phyloP scores from a whole-genome alignment of 1,140 invertebrate species.

The Thalassaphorura encarpata region DNA sequence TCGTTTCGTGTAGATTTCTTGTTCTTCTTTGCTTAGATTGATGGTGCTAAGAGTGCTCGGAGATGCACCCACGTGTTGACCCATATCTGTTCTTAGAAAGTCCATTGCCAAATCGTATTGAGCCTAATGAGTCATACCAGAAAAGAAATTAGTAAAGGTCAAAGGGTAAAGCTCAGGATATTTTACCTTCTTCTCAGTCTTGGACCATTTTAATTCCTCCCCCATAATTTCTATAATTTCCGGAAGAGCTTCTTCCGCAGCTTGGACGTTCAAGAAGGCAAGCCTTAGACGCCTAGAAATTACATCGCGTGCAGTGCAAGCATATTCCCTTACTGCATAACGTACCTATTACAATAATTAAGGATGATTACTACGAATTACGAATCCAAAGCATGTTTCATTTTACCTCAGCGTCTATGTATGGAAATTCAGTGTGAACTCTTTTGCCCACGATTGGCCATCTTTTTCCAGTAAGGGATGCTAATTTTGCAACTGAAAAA shows the following conservation, averaged over 20 bases:
- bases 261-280: slow-evolving; percentile 93
- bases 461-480: slow-evolving; percentile 81
- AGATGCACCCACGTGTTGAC: slow-evolving; percentile 80
- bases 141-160: not conserved
- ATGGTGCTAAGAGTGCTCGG: slow-evolving; percentile 78
- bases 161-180: slow-evolving; percentile 11
- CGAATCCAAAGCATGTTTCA: not conserved
- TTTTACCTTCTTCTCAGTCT: slow-evolving; percentile 58
- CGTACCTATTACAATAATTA: slow-evolving; percentile 46
- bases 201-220: slow-evolving; percentile 87
- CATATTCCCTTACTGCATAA: slow-evolving; percentile 93
- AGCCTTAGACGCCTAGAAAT: slow-evolving; percentile 84
- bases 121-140: slow-evolving; percentile 42
- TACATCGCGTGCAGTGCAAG: slow-evolving; percentile 91
- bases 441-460: slow-evolving; percentile 95
- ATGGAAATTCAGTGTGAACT: slow-evolving; percentile 95
- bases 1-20: slow-evolving; percentile 83
- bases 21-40: slow-evolving; percentile 79
- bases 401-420: slow-evolving; percentile 93
- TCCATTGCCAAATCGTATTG: slow-evolving; percentile 68
- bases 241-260: slow-evolving; percentile 89
- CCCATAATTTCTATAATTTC: slow-evolving; percentile 85
- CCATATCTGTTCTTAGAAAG: slow-evolving; percentile 93
- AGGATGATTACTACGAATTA: not conserved
- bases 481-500: slow-evolving; percentile 94